Evolutionary conservation across 2,888 invertebrate species (phyloP), one percentile per base, ranked within the genome.

Genomic region (Hydraecia micacea): DNA sequence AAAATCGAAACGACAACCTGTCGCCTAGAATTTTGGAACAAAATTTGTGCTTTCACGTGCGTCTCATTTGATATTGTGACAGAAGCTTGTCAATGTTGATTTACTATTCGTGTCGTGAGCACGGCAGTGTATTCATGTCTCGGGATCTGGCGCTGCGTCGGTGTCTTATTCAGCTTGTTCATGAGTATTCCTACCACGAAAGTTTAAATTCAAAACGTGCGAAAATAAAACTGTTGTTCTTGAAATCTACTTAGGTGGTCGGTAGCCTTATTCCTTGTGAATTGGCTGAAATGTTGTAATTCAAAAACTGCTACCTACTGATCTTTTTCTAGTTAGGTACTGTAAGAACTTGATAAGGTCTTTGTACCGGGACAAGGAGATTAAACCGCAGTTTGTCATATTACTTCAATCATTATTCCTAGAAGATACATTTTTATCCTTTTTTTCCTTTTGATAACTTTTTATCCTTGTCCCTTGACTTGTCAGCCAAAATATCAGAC

Each of bases 1-100:
- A 92, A 92, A 91, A 90, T 91, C 81, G 75, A 87, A 90, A 91
- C 80, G 70, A 86, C 79, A 82, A 83, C 82, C 83, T 85, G 88
- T 86, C 81, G 90, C 87, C 88, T 85, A 90, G 86, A 90, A 89
- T 90, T 89, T 90, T 85, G 82, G 78, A 78, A 52, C 72, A 75
- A 81, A 89, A 85, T 82, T 80, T 84, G 88, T 82, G 79, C 90
- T 89, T 89, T 89, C 88, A 81, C 86, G 72, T 74, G 66, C 52
- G 55, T 81, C 70, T 75, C 80, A 73, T 85, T 88, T 84, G 67
- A 81, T 81, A 78, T 82, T 67, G 72, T 75, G 73, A 77, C 73
- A 65, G 21, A 73, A 78, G 52, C 66, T 73, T 73, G 63, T 63
- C 69, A 75, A 74, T 70, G 75, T 77, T 75, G 76, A 85, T 81